Percentiles rank a stretch among this genome's conserved stretches.
These are phyloP conservation scores for Candoia aspera DNA, from an alignment of 2,113 vertebrate genomes.

Conservation along the genomic window DNA sequence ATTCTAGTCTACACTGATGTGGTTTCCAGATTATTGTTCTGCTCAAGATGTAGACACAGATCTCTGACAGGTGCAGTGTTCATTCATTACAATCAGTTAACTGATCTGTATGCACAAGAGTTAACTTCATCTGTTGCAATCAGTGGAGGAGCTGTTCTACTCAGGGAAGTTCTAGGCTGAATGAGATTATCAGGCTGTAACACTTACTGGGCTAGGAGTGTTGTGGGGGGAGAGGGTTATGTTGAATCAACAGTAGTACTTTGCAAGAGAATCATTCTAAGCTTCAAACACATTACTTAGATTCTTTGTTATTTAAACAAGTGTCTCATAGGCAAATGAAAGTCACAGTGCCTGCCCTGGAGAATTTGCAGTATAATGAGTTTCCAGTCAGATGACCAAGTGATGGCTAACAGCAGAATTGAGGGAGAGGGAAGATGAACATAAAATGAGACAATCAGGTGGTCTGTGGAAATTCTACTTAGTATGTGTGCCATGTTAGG, in stretches of 20 bases:
- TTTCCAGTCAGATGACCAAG: conserved; percentile 15
- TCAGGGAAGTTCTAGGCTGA: neutral
- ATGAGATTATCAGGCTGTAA: neutral
- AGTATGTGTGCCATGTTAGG: neutral
- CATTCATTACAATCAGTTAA: neutral
- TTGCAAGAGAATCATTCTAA: neutral
- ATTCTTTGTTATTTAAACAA: conserved; percentile 17
- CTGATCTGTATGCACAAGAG: neutral
- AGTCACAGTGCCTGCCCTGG: neutral
- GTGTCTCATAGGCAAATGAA: conserved; percentile 6
- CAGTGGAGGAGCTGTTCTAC: neutral
- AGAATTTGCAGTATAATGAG: conserved; percentile 13
- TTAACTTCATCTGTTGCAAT: neutral
- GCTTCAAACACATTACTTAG: neutral
- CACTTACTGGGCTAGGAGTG: neutral
- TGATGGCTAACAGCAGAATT: neutral
- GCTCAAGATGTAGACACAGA: neutral
- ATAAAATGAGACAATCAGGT: conserved; percentile 1
- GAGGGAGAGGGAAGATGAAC: neutral
- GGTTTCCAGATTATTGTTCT: neutral
- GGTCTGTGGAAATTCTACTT: neutral
- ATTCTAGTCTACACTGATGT: neutral
- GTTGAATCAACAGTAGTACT: neutral
- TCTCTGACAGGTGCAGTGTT: neutral
- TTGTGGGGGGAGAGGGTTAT: neutral